phyloP scores from a whole-genome alignment of 1,140 invertebrate species.

The Monomorium pharaonis region DNA sequence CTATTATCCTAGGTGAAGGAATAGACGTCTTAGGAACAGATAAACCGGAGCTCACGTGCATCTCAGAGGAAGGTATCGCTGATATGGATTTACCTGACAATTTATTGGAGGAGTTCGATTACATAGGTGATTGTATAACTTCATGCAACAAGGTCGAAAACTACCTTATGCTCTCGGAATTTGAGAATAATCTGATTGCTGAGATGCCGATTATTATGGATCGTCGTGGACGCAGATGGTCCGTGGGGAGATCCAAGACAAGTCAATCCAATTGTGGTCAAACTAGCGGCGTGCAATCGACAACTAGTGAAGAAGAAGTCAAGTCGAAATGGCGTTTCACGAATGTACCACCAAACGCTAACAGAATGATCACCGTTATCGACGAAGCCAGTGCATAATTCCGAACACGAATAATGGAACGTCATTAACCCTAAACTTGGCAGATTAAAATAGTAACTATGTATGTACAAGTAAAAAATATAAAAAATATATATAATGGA shows the following conservation, averaged over 20 bases:
- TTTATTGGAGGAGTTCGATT: slow-evolving; percentile 92
- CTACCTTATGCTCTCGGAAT: slow-evolving; percentile 94
- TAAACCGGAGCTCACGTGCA: slow-evolving; percentile 93
- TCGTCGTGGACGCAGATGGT: slow-evolving; percentile 89
- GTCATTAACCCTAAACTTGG: background rate
- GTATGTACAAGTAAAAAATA: background rate
- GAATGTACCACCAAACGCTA: slow-evolving; percentile 79
- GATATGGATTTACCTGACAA: slow-evolving; percentile 94
- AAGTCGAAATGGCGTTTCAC: slow-evolving; percentile 80
- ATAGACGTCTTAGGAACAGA: slow-evolving; percentile 80
- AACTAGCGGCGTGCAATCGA: slow-evolving; percentile 32
- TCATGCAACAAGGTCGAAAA: slow-evolving; percentile 96
- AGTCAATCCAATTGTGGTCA: slow-evolving; percentile 61
- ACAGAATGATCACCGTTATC: slow-evolving; percentile 90
- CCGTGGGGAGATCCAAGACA: slow-evolving; percentile 85
- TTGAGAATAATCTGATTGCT: slow-evolving; percentile 93
- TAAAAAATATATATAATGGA: background rate
- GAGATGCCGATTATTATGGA: slow-evolving; percentile 91
- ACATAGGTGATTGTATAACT: slow-evolving; percentile 94
- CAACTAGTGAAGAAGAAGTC: slow-evolving; percentile 69
- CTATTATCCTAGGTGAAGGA: slow-evolving; percentile 63
- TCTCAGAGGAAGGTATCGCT: slow-evolving; percentile 94
- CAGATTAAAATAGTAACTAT: background rate
- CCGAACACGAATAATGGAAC: background rate
- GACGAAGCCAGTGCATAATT: slow-evolving; percentile 88